These are phyloP conservation scores for Crotophaga sulcirostris DNA, from an alignment of 2,113 vertebrate species.

Conservation along the genomic window DNA sequence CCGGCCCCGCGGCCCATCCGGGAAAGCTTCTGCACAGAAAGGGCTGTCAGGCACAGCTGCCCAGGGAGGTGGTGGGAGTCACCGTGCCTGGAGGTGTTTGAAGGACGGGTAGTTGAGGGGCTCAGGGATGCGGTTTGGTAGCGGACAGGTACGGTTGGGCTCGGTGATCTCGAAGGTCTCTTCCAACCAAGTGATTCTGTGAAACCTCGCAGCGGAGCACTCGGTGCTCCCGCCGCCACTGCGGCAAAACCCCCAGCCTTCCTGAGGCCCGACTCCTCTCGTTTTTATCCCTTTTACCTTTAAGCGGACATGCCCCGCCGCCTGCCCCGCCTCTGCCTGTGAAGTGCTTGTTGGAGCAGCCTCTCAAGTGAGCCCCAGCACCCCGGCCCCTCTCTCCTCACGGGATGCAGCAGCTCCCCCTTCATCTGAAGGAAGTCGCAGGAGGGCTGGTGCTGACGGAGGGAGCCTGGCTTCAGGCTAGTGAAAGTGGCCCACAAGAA, in stretches of 20 bases:
- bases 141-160: too few relatives aligned
- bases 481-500: fast-evolving
- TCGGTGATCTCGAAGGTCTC: too few relatives aligned
- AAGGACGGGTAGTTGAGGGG: too few relatives aligned
- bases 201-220: too few relatives aligned
- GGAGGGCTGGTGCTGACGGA: neutral
- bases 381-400: fast-evolving
- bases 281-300: neutral
- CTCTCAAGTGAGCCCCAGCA: neutral
- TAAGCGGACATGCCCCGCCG: neutral
- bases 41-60: too few relatives aligned
- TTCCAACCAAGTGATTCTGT: too few relatives aligned
- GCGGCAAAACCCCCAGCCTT: neutral
- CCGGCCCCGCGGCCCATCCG: neutral
- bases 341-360: neutral
- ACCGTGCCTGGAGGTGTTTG: too few relatives aligned
- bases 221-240: neutral
- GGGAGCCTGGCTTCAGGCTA: neutral
- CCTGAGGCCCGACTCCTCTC: too few relatives aligned
- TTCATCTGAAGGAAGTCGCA: neutral
- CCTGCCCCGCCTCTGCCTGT: fast-evolving
- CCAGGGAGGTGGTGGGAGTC: too few relatives aligned
- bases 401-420: too few relatives aligned
- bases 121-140: too few relatives aligned
- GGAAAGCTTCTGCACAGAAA: too few relatives aligned